Evolutionary conservation across 2,888 invertebrate genomes (phyloP).

Genomic region (Pomacea canaliculata): DNA sequence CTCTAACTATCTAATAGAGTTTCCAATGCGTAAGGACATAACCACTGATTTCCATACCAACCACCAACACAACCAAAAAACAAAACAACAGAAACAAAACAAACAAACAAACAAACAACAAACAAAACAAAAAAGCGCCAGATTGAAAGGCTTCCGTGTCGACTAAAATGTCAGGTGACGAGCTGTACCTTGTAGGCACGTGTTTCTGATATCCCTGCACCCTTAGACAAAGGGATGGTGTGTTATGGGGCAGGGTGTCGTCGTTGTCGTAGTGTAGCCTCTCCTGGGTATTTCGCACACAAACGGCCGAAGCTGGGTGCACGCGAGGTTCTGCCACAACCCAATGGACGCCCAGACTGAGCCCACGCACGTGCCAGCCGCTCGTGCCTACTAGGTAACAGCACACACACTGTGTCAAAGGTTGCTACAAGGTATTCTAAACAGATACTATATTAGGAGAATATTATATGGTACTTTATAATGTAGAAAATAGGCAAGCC

Average conservation of each 20-base stretch:
- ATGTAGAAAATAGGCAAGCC: too few species aligned
- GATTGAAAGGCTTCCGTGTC: too few species aligned
- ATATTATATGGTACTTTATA: too few species aligned
- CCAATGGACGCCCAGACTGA: constrained; percentile 45
- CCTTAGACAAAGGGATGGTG: constrained; percentile 42
- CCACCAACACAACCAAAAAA: constrained; percentile 24
- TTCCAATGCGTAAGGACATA: too few species aligned
- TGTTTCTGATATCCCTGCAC: constrained; percentile 38
- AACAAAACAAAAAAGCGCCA: too few species aligned
- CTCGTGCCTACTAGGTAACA: constrained; percentile 50
- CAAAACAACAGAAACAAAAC: too few species aligned
- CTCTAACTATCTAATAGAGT: too few species aligned
- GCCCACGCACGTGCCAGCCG: constrained; percentile 45
- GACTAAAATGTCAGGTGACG: too few species aligned
- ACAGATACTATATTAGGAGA: too few species aligned
- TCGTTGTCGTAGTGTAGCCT: constrained; percentile 40
- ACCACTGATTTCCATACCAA: too few species aligned
- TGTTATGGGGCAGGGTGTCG: constrained; percentile 37
- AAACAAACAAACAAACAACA: too few species aligned
- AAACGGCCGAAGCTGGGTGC: constrained; percentile 38
- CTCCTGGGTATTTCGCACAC: constrained; percentile 47
- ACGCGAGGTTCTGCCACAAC: constrained; percentile 50
- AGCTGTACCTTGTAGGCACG: constrained; percentile 49
- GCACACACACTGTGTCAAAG: not conserved
- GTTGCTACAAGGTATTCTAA: not conserved